A percentile compares a stretch with the other conserved stretches of the same genome.
Evolutionary conservation across 2,888 invertebrate species (phyloP).

Genomic region (Exephanes ischioxanthus): DNA sequence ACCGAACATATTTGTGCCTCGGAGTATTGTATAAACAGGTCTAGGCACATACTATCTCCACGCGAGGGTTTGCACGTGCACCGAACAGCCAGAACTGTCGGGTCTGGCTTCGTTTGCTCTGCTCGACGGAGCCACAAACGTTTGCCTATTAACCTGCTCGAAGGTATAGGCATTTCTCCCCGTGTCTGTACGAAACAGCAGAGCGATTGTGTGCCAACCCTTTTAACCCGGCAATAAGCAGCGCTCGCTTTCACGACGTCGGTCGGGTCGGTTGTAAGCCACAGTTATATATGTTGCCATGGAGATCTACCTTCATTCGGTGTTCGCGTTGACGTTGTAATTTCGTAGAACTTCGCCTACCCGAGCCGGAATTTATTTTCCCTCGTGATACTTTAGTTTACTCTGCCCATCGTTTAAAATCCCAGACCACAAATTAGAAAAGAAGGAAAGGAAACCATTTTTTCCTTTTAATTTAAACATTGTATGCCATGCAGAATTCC

Average conservation of each 20-base stretch:
- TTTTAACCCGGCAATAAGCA: slow-evolving; percentile 56
- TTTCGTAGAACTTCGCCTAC: no score
- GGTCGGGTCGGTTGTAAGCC: background rate
- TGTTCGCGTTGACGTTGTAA: no score
- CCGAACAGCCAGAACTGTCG: slow-evolving; percentile 14
- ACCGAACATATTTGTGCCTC: slow-evolving; percentile 16
- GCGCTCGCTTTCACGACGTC: slow-evolving; percentile 49
- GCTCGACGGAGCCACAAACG: slow-evolving; percentile 36
- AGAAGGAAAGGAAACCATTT: no score
- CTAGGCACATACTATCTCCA: slow-evolving; percentile 7
- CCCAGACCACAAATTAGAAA: no score
- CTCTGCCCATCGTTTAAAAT: no score
- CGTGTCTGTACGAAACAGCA: slow-evolving; percentile 43
- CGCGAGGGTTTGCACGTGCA: slow-evolving; percentile 32
- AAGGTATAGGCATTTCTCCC: slow-evolving; percentile 46
- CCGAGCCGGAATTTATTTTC: background rate
- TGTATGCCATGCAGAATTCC: background rate
- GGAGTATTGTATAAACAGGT: slow-evolving; percentile 18
- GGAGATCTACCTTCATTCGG: background rate
- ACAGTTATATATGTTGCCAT: background rate
- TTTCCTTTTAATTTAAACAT: background rate
- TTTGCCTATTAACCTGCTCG: slow-evolving; percentile 54
- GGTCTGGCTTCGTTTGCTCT: slow-evolving; percentile 33
- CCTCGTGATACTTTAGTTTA: background rate
- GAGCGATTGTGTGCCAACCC: slow-evolving; percentile 54